Evolutionary conservation across 2,888 invertebrate species (phyloP), one percentile per base, ranked within the genome.

Genomic region (Neoascia interrupta): DNA sequence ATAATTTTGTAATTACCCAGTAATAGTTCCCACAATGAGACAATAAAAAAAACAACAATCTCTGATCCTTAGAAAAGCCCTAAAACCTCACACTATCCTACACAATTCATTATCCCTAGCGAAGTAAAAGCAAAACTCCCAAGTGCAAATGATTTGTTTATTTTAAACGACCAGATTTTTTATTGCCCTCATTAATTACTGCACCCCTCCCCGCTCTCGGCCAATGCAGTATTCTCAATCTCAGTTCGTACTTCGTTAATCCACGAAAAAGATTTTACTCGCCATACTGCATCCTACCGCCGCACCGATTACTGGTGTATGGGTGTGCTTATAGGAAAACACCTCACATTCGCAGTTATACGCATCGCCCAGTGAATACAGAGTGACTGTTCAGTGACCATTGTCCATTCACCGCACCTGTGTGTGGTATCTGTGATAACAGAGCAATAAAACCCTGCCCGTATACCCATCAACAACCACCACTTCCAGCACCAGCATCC

Each of bases 111-210:
- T 53, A 6, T 31, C 31, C 31, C 31, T 8, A 6, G 8, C 31
- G 2, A n/a, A 39, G 43, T 66, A 60, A 13, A 70, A 80, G 81
- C 81, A 63, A 63, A 80, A 82, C 80, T 68, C 64, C 49, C 74
- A 81, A 81, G 81, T 82, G 68, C 80, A 79, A 68, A 68, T 63
- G 69, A 68, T 72, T 69, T 76, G 74, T 72, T 82, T 81, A 45
- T 63, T 73, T 73, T 69, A 56, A 66, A 82, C 70, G 72, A 74
- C 56, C 61, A 72, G 73, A 87, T 84, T 87, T 31, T 87, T 86
- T 86, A 86, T 86, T 86, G 84, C 85, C 83, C 84, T 85, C 86
- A 87, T 86, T 86, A 86, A 86, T 86, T 86, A 87, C 87, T 83
- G 81, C 83, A 84, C 83, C 75, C 79, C 74, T 53, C 74, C 63